Evolutionary conservation across 2,113 vertebrate species (phyloP).

Genomic region (Eolophus roseicapilla): DNA sequence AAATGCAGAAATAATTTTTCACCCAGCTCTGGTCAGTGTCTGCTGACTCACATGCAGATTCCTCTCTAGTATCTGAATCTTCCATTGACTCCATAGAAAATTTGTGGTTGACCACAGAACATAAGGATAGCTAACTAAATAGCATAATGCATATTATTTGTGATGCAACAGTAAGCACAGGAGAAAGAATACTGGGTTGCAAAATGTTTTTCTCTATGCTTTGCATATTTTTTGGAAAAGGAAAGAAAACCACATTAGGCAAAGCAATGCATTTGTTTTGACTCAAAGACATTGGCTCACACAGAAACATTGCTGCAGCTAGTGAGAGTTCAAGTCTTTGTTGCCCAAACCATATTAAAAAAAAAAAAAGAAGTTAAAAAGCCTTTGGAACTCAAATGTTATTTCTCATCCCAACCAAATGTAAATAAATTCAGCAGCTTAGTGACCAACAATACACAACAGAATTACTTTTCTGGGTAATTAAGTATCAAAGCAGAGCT

Average conservation of each 20-base stretch:
- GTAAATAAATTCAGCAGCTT: conserved; percentile 2
- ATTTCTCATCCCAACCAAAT: not conserved
- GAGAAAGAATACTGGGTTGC: not conserved
- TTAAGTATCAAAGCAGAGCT: not conserved
- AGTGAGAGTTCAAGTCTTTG: not conserved
- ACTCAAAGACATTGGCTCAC: not conserved
- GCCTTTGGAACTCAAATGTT: not conserved
- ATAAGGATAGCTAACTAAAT: not conserved
- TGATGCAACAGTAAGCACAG: not conserved
- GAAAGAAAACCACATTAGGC: conserved; percentile 6
- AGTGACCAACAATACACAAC: not conserved
- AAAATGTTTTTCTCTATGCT: not conserved
- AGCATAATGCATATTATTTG: not conserved
- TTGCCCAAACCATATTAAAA: not conserved
- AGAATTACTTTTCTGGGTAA: not conserved
- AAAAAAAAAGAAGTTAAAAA: not conserved
- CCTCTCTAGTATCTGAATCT: not conserved
- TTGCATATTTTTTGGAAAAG: conserved; percentile 11
- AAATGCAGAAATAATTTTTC: not conserved
- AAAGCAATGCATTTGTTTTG: conserved; percentile 25
- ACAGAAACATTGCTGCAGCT: not conserved
- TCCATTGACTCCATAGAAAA: not conserved
- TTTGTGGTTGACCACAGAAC: conserved; percentile 6
- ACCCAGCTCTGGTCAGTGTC: not conserved
- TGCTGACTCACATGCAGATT: conserved; percentile 15